Conservation (phyloP, 2,113 vertebrate species). For the Sander lucioperca region DNA sequence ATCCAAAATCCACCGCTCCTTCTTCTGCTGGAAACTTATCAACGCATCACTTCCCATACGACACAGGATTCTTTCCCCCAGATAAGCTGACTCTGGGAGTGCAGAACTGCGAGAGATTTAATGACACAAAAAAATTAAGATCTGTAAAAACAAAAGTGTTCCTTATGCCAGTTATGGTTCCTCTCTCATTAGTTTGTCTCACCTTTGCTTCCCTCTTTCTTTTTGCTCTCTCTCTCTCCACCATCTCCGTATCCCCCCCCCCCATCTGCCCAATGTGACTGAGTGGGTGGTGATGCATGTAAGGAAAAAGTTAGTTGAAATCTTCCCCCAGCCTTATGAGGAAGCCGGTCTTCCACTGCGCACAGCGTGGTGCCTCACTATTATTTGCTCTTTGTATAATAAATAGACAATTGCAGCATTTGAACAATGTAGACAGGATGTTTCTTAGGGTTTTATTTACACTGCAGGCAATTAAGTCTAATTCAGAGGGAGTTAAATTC, state of each 20-base stretch:
- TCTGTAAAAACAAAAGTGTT: not conserved
- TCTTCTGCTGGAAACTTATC: slow-evolving; percentile 11
- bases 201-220: not conserved
- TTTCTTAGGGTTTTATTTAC: slow-evolving; percentile 52
- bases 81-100: not conserved
- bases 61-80: not conserved
- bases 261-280: not conserved
- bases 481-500: slow-evolving; percentile 33
- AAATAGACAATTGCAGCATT: slow-evolving; percentile 35
- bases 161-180: not conserved
- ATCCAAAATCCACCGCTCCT: slow-evolving; percentile 24
- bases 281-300: slow-evolving; percentile 28
- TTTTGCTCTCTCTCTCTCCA: not conserved
- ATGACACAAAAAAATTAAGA: not conserved
- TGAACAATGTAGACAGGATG: slow-evolving; percentile 44
- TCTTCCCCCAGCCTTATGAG: slow-evolving; percentile 38
- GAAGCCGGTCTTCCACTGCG: slow-evolving; percentile 21
- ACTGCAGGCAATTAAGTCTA: slow-evolving; percentile 35
- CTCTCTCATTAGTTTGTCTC: not conserved
- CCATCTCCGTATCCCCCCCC: not conserved
- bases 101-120: not conserved
- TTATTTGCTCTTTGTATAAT: slow-evolving; percentile 49
- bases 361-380: slow-evolving; percentile 25
- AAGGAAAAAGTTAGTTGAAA: slow-evolving; percentile 11
- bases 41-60: slow-evolving; percentile 17